Evolutionary conservation across 2,797 vertebrate species (phyloP).

Genomic region (Labroides dimidiatus): DNA sequence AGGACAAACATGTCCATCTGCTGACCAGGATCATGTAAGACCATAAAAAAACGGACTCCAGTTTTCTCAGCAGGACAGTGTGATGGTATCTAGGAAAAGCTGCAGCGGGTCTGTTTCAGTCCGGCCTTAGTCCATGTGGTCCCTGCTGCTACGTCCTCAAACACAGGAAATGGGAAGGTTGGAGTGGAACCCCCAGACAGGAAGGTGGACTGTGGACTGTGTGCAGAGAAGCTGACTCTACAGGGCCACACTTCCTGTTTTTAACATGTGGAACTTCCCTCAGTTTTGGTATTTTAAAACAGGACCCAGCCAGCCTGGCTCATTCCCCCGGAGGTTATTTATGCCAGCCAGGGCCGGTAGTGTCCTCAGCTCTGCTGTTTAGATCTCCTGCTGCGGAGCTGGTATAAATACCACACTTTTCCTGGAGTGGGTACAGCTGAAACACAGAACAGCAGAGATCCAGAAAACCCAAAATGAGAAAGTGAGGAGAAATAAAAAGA

Average conservation of each 20-base stretch:
- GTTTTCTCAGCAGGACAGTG: background rate
- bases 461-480: constrained; percentile 24
- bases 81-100: constrained; percentile 30
- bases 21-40: background rate
- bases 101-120: constrained; percentile 15
- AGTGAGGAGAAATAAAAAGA: constrained; percentile 47
- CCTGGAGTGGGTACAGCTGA: constrained; percentile 42
- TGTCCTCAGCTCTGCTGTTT: constrained; percentile 60
- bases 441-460: constrained; percentile 18
- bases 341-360: constrained; percentile 37
- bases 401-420: constrained; percentile 63
- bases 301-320: constrained; percentile 47
- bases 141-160: constrained; percentile 47
- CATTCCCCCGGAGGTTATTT: constrained; percentile 59
- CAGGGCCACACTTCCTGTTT: constrained; percentile 82
- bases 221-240: constrained; percentile 78
- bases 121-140: constrained; percentile 36
- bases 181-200: constrained; percentile 66
- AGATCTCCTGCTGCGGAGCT: constrained; percentile 44
- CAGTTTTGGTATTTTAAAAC: constrained; percentile 70
- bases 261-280: constrained; percentile 83
- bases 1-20: too few relatives aligned
- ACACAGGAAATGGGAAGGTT: constrained; percentile 75
- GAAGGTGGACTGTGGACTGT: constrained; percentile 76
- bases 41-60: background rate